Base-by-base conservation (phyloP, 1,140 invertebrate species). In the Manduca sexta region DNA sequence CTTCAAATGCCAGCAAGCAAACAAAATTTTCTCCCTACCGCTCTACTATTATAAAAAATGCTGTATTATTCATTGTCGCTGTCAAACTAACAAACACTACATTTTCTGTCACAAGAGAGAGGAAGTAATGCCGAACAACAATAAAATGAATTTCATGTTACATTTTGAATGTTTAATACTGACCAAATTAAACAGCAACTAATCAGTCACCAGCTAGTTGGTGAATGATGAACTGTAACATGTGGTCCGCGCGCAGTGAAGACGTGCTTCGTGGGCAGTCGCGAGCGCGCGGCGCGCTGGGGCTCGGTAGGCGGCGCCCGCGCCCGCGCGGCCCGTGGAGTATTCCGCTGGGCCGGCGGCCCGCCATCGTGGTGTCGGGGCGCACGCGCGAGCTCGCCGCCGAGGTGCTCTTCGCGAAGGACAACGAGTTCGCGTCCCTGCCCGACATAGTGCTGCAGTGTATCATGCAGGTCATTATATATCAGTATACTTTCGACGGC, bases 361-460 rank as follows among this genome's bases (percentile, higher is more conserved):
- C 4, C 33, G 13, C 11, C n/a, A 14, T 12, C 14, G n/a, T n/a
- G 34, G n/a, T n/a, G n/a, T 12, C 12, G 0, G 14, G 34, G 5
- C 34, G 11, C 34, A 13, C 34, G 40, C 59, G 79, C 21, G 69
- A 70, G 42, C 57, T 62, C 8, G 48, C 64, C 41, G 75, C 74
- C 29, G 75, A 83, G 49, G 46, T 56, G 21, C 53, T 83, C 14
- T 35, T 12, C 34, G 34, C 34, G 1, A 35, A n/a, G 34, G 34
- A 12, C 68, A 59, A 64, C 45, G 79, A 83, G 52, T 50, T 69
- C 13, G 58, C 69, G 13, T 77, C 76, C 17, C 60, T 83, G 46
- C 69, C 68, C 0, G 79, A 83, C 48, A 58, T 72, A 5, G 49
- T 81, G 29, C 62, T 83, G 53, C 71, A 75, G 60, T 74, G 73